A percentile compares a stretch with the other conserved stretches of the same genome.
These are phyloP conservation scores for Heterodera filipjevi DNA, from an alignment of 2,888 invertebrate species.

Conservation along the genomic window DNA sequence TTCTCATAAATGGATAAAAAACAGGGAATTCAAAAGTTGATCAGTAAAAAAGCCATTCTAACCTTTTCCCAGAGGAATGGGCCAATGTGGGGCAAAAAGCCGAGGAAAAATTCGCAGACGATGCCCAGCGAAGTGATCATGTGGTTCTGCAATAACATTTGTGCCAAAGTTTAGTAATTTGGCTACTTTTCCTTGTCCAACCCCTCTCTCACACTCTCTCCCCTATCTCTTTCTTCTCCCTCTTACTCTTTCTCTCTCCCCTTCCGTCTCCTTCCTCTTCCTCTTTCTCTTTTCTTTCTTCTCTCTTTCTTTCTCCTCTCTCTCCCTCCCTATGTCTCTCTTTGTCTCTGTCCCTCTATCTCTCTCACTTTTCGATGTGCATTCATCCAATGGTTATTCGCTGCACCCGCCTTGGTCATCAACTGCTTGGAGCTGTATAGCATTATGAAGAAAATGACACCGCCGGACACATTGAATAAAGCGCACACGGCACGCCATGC, in stretches of 20 bases:
- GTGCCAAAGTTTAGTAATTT: neutral
- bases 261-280: neutral
- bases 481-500: constrained; percentile 22
- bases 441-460: constrained; percentile 12
- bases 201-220: too few relatives aligned
- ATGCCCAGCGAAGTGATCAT: constrained; percentile 16
- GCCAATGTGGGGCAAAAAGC: constrained; percentile 26
- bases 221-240: too few relatives aligned
- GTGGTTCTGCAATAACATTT: constrained; percentile 18
- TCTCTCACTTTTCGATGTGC: neutral
- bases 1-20: too few relatives aligned
- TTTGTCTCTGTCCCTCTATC: neutral
- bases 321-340: neutral
- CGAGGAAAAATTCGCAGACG: constrained; percentile 27
- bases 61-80: constrained; percentile 30
- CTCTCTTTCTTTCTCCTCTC: too few relatives aligned
- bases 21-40: too few relatives aligned
- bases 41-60: neutral
- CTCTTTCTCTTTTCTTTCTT: neutral
- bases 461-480: constrained; percentile 20
- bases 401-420: constrained; percentile 73
- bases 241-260: neutral
- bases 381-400: constrained; percentile 77
- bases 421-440: constrained; percentile 18
- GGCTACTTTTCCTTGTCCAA: neutral